phyloP scores from a whole-genome alignment of 1,140 invertebrate genomes.

The Asobara japonica region DNA sequence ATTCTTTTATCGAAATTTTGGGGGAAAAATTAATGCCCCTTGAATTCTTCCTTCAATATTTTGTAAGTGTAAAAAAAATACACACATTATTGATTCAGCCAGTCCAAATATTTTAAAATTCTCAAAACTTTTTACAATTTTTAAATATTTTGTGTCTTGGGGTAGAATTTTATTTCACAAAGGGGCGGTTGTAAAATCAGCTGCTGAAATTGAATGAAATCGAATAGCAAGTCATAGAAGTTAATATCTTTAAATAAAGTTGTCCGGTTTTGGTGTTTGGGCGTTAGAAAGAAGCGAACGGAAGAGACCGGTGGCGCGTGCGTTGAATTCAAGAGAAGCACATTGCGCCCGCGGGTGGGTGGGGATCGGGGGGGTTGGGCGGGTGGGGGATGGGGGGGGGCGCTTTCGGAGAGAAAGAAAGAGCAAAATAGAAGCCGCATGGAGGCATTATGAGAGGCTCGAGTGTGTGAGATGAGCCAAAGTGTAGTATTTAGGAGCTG shows the following conservation, averaged over 20 bases:
- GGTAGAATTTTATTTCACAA: no score
- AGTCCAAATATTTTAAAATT: no score
- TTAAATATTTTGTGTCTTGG: no score
- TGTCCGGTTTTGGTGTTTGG: constrained; percentile 18
- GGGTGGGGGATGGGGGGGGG: not conserved
- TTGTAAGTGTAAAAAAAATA: no score
- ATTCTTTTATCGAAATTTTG: no score
- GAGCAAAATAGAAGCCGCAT: constrained; percentile 7
- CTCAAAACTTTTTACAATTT: no score
- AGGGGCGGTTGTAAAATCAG: no score
- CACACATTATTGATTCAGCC: no score
- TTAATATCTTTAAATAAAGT: constrained; percentile 2
- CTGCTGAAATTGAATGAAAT: no score
- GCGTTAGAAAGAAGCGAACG: constrained; percentile 42
- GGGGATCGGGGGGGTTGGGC: not conserved
- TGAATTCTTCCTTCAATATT: no score
- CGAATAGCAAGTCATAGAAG: not conserved
- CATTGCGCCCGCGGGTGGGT: constrained; percentile 31
- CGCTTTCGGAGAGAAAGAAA: not conserved
- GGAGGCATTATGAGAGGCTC: not conserved
- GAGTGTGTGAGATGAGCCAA: not conserved
- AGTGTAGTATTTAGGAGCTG: constrained; percentile 21
- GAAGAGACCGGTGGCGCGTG: constrained; percentile 52
- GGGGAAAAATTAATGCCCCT: no score
- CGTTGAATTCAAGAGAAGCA: constrained; percentile 51